Base-by-base conservation (phyloP, 2,113 vertebrate species). In the Ascaphus truei region DNA sequence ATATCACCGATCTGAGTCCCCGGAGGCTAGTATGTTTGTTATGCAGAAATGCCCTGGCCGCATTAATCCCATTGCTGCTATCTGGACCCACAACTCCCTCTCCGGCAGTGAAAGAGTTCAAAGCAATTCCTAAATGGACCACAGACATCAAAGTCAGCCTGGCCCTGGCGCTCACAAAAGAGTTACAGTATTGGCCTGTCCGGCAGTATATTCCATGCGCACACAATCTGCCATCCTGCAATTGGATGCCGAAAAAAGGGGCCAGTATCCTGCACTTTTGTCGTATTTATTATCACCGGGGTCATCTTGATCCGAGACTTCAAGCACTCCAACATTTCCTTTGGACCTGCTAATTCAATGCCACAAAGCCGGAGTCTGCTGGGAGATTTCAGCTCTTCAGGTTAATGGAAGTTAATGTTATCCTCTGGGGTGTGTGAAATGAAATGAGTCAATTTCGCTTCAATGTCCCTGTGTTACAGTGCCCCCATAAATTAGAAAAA, bases 361-460 rank as follows among this genome's bases (percentile, higher is more conserved):
- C 29, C 41, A 33, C 8, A 25, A 25, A n/a, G 8, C 27, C 18
- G 13, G 26, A 23, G 8, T 58, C 13, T 45, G 13, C 31, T 55
- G 7, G 7, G n/a, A 59, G 39, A 18, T 59, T n/a, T 10, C 15
- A 57, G 27, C 30, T 48, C 39, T 27, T 68, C 43, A 68, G 29
- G 22, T 59, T 68, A 68, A 59, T 68, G 55, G 50, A 68, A 68
- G 55, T 31, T 59, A 68, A 59, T 59, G 66, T 9, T 34, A 27
- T 68, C 15, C 20, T 30, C 43, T 26, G 2, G 15, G 30, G 41
- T 36, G 55, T 68, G 20, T 36, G 43, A 59, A 37, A 48, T 59
- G 30, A 59, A 68, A 34, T 48, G 7, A 27, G 31, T 4, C 8
- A 9, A 59, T 50, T 48, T 50, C 25, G 23, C 30, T 36, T 8